Evolutionary conservation across 2,888 invertebrate genomes (phyloP), one percentile per base, ranked within the genome.

Genomic region (Brachycybe producta): DNA sequence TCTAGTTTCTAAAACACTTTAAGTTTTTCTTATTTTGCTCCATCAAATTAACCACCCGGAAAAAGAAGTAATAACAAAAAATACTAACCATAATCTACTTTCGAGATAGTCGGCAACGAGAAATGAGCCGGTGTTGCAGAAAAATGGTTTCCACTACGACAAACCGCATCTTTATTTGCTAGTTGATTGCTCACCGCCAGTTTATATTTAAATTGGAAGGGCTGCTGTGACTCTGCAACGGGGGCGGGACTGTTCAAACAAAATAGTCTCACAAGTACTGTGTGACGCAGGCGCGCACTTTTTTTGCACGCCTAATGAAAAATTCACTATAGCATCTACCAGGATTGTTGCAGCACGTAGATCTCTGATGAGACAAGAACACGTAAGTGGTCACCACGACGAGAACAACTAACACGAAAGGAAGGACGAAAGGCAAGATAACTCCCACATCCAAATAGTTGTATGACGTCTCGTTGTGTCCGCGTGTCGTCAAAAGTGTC

Each of bases 151-250:
- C n/a, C n/a, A n/a, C n/a, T n/a, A n/a, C 23, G 39, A 13, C 23
- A 19, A 3, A 26, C n/a, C 5, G 26, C 39, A 8, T 39, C 39
- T 4, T 26, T 26, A 19, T 39, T 39, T 11, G 39, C 39, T 26
- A 24, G 23, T n/a, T n/a, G n/a, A n/a, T 39, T 39, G 39, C 26
- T 26, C n/a, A 39, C 26, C 5, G 26, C 39, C 19, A 39, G 39
- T 19, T 39, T 39, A 19, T 39, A 39, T n/a, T 39, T 39, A n/a
- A 39, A n/a, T 26, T 39, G 39, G 4, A 39, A n/a, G n/a, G n/a
- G 39, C 4, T 23, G 39, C 13, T 39, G 39, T 5, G 39, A 39
- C 39, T 39, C 39, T 39, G 21, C 21, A 19, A 19, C 38, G 17
- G 38, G 17, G 19, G 38, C n/a, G 38, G 17, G 21, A 38, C n/a